Conservation (phyloP, 2,888 invertebrate species). For the Apoda limacodes region DNA sequence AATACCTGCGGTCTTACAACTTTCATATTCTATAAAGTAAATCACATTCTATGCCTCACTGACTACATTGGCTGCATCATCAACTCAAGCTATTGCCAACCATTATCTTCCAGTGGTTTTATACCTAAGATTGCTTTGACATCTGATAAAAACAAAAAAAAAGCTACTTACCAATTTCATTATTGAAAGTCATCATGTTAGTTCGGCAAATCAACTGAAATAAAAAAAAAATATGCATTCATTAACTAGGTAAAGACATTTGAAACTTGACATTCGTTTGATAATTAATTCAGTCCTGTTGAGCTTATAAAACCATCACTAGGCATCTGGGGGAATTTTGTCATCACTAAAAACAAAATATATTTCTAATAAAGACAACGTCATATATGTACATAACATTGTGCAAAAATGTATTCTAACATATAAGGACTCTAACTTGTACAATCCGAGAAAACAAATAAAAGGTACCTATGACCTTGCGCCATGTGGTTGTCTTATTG, state of each 20-base stretch:
- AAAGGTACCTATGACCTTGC: not conserved
- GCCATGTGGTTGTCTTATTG: not conserved
- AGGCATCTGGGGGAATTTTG: constrained; percentile 19
- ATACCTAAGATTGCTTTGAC: no score
- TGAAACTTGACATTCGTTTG: not conserved
- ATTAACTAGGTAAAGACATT: not conserved
- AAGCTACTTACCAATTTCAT: not conserved
- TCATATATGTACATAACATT: no score
- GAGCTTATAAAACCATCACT: constrained; percentile 22
- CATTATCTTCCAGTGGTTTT: no score
- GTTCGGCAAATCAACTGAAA: not conserved
- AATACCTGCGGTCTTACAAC: no score
- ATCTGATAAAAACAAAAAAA: not conserved
- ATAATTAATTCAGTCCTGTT: constrained; percentile 21
- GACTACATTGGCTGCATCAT: no score
- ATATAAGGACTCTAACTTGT: no score
- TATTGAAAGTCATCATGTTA: not conserved
- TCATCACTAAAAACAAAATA: constrained; percentile 15
- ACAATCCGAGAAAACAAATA: not conserved
- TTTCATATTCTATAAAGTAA: no score
- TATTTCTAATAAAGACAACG: no score
- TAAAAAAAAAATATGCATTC: not conserved
- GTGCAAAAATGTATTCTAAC: no score
- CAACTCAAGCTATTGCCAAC: no score
- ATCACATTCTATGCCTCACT: no score